Evolutionary conservation across 2,113 vertebrate genomes (phyloP).

Genomic region (Gyps fulvus): DNA sequence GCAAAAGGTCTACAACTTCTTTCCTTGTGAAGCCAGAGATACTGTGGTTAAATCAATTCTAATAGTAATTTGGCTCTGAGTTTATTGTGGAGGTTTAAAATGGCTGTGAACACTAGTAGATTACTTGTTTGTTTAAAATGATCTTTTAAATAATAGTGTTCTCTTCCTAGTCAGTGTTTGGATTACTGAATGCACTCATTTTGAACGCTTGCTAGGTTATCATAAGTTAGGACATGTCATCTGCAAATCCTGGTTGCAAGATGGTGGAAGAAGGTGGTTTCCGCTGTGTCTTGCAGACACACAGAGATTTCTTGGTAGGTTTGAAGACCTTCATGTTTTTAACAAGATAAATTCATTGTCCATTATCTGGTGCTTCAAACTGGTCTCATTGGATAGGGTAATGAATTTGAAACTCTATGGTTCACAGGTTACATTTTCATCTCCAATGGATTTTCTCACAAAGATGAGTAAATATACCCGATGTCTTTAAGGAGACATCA

Average conservation of each 20-base stretch:
- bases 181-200: neutral
- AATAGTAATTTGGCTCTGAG: neutral
- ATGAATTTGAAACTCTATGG: neutral
- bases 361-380: neutral
- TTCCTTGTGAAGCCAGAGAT: neutral
- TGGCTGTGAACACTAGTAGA: neutral
- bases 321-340: neutral
- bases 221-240: neutral
- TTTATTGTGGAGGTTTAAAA: neutral
- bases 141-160: neutral
- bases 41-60: neutral
- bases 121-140: neutral
- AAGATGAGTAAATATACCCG: neutral
- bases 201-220: neutral
- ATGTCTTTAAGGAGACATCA: neutral
- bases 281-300: neutral
- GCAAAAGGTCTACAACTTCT: neutral
- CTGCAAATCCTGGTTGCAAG: neutral
- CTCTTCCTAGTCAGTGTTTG: neutral
- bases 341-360: neutral
- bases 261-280: neutral
- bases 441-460: neutral
- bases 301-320: neutral
- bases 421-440: neutral
- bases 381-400: neutral